Percentiles rank a stretch among this genome's conserved stretches.
Evolutionary conservation across 2,113 vertebrate genomes (phyloP).

Genomic region (Solea solea): DNA sequence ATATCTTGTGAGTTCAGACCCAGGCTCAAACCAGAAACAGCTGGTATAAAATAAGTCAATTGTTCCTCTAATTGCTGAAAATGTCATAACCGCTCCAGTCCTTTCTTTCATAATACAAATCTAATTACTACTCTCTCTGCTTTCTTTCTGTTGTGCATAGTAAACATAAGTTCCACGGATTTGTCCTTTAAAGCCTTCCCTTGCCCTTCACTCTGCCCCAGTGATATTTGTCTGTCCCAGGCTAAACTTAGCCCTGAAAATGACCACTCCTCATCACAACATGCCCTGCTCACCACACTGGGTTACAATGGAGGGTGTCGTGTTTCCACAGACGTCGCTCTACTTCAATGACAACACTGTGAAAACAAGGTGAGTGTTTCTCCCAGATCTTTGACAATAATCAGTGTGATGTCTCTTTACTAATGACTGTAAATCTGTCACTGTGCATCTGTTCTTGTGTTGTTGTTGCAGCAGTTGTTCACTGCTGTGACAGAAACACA

Average conservation of each 20-base stretch:
- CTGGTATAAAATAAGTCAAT: too few species aligned
- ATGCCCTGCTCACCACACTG: constrained; percentile 32
- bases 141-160: too few species aligned
- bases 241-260: constrained; percentile 76
- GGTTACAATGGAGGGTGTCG: constrained; percentile 73
- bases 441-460: background rate
- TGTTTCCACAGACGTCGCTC: constrained; percentile 68
- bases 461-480: constrained; percentile 42
- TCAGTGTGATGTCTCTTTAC: constrained; percentile 39
- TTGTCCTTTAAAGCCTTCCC: background rate
- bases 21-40: too few species aligned
- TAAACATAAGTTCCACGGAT: background rate
- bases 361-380: constrained; percentile 64
- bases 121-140: too few species aligned
- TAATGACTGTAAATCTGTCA: constrained; percentile 19
- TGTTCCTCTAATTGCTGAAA: too few species aligned
- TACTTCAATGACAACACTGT: constrained; percentile 33
- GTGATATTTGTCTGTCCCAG: constrained; percentile 55
- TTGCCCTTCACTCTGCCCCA: constrained; percentile 18
- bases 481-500: constrained; percentile 42
- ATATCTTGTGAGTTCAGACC: too few species aligned
- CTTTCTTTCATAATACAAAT: too few species aligned
- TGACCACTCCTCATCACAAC: constrained; percentile 52
- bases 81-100: too few species aligned
- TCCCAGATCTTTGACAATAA: constrained; percentile 25